Base-by-base conservation (phyloP, 2,113 vertebrate species). In the Daphoenositta chrysoptera region DNA sequence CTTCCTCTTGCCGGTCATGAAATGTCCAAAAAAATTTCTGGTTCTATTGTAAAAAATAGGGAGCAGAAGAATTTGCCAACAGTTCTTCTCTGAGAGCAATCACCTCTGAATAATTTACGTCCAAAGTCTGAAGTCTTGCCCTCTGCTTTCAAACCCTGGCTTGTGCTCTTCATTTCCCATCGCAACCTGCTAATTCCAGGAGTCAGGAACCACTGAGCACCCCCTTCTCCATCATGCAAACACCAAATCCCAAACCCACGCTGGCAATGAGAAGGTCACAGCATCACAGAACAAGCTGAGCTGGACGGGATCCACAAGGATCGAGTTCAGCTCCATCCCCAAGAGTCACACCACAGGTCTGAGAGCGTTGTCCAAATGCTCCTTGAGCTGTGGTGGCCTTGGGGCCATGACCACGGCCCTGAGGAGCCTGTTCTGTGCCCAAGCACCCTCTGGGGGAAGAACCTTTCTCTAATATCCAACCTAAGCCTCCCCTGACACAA, bases 301-400 rank as follows among this genome's bases (percentile, higher is more conserved):
- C 6, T n/a, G 35, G 69, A 30, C 39, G 5, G 42, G 50, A 40
- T 1, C 30, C 30, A n/a, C 40, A 5, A 18, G 42, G 70, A 56
- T 3, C 0, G 0, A 64, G 23, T 4, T 2, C 69, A 73, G 30
- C 48, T 26, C 19, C 57, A 39, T 15, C 23, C 48, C 28, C 28
- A 27, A 2, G 39, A 13, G 57, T 9, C 47, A 9, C 80, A 51
- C 13, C 56, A 4, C 39, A 11, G 1, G 2, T 14, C 81, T 33
- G 33, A 18, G 39, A 4, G n/a, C 0, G 7, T 4, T 39, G 9
- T 6, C 48, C 82, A n/a, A 33, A 15, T 2, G 4, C 15, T 72
- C 6, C 22, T 1, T 1, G 47, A 53, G 68, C 81, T 45, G n/a
- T 39, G 68, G 26, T 0, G 5, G 39, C 47, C 66, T 17, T 9